phyloP scores from a whole-genome alignment of 2,888 invertebrate species.

The Cotesia congregata region DNA sequence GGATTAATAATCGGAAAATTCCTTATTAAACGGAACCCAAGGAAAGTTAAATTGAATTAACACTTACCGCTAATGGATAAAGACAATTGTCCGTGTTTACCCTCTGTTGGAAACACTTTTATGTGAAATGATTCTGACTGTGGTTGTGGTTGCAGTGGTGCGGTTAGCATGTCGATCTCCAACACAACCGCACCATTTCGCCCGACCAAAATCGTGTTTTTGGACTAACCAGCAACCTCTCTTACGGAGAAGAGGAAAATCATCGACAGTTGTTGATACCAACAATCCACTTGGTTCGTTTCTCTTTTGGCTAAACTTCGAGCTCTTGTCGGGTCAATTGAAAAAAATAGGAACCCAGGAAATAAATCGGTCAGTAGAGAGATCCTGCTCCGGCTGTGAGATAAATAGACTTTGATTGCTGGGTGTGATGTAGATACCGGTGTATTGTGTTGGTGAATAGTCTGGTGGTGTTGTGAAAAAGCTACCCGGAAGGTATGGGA shows the following conservation, averaged over 20 bases:
- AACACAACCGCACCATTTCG: background rate
- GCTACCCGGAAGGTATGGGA: background rate
- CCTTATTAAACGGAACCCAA: background rate
- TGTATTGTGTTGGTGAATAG: background rate
- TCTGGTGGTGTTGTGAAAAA: background rate
- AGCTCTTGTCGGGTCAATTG: background rate
- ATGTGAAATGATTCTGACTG: background rate
- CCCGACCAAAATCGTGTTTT: background rate
- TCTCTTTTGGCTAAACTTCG: background rate
- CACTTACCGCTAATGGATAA: background rate
- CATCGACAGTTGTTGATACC: background rate
- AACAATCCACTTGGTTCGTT: background rate
- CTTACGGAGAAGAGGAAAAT: background rate
- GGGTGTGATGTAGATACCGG: background rate
- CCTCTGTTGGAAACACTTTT: background rate
- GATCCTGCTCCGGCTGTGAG: background rate
- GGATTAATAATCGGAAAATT: background rate
- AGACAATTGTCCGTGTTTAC: background rate
- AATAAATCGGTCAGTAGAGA: background rate
- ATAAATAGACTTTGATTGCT: background rate
- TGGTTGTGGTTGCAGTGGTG: background rate
- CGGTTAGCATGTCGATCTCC: background rate
- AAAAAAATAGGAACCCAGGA: background rate
- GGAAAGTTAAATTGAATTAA: background rate
- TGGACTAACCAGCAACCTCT: background rate